Evolutionary conservation across 2,888 invertebrate species (phyloP).

Genomic region (Macrosoma leucophasiata): DNA sequence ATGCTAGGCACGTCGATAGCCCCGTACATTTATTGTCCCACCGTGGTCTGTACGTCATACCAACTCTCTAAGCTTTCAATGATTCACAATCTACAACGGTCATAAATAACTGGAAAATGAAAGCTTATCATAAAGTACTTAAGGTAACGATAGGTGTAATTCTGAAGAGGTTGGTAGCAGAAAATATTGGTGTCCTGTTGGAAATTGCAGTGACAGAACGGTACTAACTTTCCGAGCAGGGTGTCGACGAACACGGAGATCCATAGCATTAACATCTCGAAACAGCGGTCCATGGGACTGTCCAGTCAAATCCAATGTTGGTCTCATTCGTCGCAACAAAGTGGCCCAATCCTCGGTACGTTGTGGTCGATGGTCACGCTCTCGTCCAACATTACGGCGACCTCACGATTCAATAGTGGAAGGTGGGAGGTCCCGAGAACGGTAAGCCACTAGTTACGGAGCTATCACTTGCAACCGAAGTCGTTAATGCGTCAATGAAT

Average conservation of each 20-base stretch:
- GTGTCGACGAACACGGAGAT: conserved; percentile 36
- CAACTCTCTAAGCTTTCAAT: too few relatives aligned
- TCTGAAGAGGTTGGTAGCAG: too few relatives aligned
- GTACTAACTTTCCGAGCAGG: conserved; percentile 43
- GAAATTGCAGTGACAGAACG: too few relatives aligned
- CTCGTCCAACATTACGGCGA: conserved; percentile 13
- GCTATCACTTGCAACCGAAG: conserved; percentile 30
- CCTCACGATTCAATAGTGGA: conserved; percentile 4
- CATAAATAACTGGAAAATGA: too few relatives aligned
- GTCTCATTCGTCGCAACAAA: conserved; percentile 11
- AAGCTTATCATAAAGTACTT: conserved; percentile 1
- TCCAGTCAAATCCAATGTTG: too few relatives aligned
- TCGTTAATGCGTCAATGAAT: conserved; percentile 25
- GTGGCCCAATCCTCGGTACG: conserved; percentile 9
- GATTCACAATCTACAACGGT: too few relatives aligned
- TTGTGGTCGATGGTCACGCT: conserved; percentile 9
- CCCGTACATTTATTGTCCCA: too few relatives aligned
- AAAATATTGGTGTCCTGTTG: too few relatives aligned
- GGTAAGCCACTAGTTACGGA: conserved; percentile 1
- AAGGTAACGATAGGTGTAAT: not conserved
- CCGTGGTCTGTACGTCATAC: too few relatives aligned
- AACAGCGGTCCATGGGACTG: conserved; percentile 32
- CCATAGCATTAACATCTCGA: conserved; percentile 40
- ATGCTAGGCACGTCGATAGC: not conserved
- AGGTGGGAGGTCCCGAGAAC: not conserved